Conservation (phyloP, 2,797 vertebrate genomes). For the Cuculus canorus region DNA sequence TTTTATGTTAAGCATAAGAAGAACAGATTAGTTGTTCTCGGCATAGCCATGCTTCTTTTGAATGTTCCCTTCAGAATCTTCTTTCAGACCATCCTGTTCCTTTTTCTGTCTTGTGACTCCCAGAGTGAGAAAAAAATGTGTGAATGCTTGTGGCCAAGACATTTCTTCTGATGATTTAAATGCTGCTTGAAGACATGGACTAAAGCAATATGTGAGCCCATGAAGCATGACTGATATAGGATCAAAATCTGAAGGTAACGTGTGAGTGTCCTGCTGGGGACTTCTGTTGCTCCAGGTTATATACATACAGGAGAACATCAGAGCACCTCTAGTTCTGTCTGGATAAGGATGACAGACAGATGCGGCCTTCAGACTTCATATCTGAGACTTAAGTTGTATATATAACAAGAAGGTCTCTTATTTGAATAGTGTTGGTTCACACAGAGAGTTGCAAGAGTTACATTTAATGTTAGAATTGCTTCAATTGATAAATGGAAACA, state of each 20-base stretch:
- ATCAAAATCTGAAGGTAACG: not conserved
- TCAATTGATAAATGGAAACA: not conserved
- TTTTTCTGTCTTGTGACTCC: conserved; percentile 6
- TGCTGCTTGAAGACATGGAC: conserved; percentile 12
- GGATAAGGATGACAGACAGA: not conserved
- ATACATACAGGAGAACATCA: not conserved
- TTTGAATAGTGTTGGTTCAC: not conserved
- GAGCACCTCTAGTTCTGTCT: not conserved
- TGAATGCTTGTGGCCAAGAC: not conserved
- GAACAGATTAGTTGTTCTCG: not conserved
- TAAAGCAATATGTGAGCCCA: not conserved
- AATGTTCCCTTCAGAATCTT: not conserved
- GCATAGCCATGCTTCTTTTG: not conserved
- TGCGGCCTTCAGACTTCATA: not conserved
- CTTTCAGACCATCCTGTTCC: not conserved
- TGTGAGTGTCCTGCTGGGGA: conserved; percentile 14
- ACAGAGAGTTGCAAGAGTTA: not conserved
- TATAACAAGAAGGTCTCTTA: not conserved
- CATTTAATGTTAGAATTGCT: not conserved
- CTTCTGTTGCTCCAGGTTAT: conserved; percentile 1
- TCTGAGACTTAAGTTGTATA: not conserved
- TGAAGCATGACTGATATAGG: conserved; percentile 7
- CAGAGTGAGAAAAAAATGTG: not conserved
- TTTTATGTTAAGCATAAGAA: not conserved
- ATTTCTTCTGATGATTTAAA: conserved; percentile 20